Evolutionary conservation across 1,140 invertebrate species (phyloP).

Genomic region (Galleria mellonella): DNA sequence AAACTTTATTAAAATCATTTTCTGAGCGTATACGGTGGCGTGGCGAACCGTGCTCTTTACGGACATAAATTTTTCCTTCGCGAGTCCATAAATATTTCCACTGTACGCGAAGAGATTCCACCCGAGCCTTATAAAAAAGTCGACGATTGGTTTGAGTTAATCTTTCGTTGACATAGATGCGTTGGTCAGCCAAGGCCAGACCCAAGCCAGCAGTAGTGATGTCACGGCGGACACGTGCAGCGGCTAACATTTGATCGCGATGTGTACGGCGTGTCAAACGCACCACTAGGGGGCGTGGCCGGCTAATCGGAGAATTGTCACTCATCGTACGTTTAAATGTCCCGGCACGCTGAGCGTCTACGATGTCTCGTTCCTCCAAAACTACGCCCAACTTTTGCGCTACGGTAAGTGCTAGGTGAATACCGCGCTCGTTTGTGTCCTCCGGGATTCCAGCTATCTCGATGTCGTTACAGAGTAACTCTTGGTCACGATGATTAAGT

Average conservation of each 20-base stretch:
- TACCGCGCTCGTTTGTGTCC: slow-evolving; percentile 5
- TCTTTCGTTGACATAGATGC: slow-evolving; percentile 4
- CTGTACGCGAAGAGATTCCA: neutral
- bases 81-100: slow-evolving; percentile 7
- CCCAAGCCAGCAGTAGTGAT: slow-evolving; percentile 5
- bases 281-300: slow-evolving; percentile 3
- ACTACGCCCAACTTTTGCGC: neutral
- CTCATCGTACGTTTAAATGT: no score
- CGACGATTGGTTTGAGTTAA: neutral
- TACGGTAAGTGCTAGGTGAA: slow-evolving; percentile 5
- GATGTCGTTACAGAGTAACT: slow-evolving; percentile 11
- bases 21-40: slow-evolving; percentile 1
- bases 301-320: neutral
- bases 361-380: slow-evolving; percentile 1
- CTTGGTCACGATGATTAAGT: slow-evolving; percentile 22
- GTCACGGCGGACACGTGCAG: neutral
- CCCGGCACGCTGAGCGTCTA: neutral
- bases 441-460: slow-evolving; percentile 12
- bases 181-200: neutral
- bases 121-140: neutral
- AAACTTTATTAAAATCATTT: slow-evolving; percentile 1
- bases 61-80: neutral
- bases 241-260: slow-evolving; percentile 1
- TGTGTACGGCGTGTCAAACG: slow-evolving; percentile 1
- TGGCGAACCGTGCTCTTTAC: neutral